These are phyloP conservation scores for Oopsacas minuta DNA, from an alignment of 37 sponge, comb jelly and placozoan species.

Conservation along the genomic window DNA sequence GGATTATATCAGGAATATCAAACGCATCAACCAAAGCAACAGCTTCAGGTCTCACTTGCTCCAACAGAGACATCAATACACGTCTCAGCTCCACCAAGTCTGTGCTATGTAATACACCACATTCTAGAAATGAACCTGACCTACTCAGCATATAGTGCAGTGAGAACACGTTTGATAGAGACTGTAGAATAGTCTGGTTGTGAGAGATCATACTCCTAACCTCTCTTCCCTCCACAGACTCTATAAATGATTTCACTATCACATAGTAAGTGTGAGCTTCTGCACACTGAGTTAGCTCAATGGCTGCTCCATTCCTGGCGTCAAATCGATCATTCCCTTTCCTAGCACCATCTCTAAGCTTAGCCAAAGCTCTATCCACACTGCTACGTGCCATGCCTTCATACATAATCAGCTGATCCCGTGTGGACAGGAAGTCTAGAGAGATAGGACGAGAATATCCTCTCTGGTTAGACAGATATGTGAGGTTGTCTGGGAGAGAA, in stretches of 20 bases:
- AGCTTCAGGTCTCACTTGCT: slow-evolving; percentile 47
- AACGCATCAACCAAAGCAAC: slow-evolving; percentile 87
- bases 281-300: slow-evolving; percentile 25
- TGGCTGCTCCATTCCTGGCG: slow-evolving; percentile 22
- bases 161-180: background rate
- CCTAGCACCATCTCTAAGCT: slow-evolving; percentile 22
- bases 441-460: background rate
- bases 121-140: background rate
- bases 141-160: background rate
- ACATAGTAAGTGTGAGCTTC: background rate
- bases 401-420: background rate
- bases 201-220: background rate
- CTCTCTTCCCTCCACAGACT: background rate
- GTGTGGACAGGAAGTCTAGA: background rate
- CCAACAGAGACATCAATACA: background rate
- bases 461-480: background rate
- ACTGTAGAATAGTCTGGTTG: background rate
- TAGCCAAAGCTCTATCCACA: background rate
- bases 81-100: background rate
- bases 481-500: background rate
- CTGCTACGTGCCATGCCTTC: background rate
- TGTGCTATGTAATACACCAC: background rate
- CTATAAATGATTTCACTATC: background rate
- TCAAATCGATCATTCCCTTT: slow-evolving; percentile 34
- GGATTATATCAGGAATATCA: slow-evolving; percentile 53